Evolutionary conservation across 2,113 vertebrate genomes (phyloP), one percentile per base, ranked within the genome.

Genomic region (Pogona vitticeps): DNA sequence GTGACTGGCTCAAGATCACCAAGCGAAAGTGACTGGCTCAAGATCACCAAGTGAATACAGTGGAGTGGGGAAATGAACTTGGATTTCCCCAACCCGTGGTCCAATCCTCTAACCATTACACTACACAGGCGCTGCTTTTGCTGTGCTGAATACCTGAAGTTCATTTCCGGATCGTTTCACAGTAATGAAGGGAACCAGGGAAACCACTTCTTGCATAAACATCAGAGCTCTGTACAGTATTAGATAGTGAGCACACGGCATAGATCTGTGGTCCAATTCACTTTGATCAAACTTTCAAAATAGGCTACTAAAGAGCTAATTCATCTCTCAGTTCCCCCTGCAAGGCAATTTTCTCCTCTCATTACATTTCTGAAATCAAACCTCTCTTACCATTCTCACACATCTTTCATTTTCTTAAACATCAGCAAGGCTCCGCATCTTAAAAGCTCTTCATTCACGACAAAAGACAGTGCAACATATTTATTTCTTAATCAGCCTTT

Each of bases 401-500:
- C 67, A 84, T 18, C 17, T 89, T 90, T 85, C 87, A 26, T 80
- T 92, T 91, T 58, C 61, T 72, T 83, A 82, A 85, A 6, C 77
- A 85, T 87, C 90, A 88, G 56, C 40, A 38, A 72, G 77, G 12
- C 46, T 90, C 33, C 38, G 77, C 15, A 70, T 92, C 89, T 86
- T 84, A 89, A 87, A 84, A 86, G 85, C 89, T 40, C 80, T 88
- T 84, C 87, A 0, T 72, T 83, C 82, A 0, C 85, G 72, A 63
- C 56, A 92, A 61, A 85, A 90, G 21, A 38, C 42, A 86, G 73
- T 86, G 75, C n/a, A 86, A 26, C 2, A 3, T 88, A 38, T 83
- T 90, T 91, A 91, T 90, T 89, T 86, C 85, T 88, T 91, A 89
- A 88, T 92, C 72, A 91, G 90, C 86, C 80, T 72, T 87, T 80